Conservation (phyloP, 2,113 vertebrate genomes). For the Periophthalmus modestus region DNA sequence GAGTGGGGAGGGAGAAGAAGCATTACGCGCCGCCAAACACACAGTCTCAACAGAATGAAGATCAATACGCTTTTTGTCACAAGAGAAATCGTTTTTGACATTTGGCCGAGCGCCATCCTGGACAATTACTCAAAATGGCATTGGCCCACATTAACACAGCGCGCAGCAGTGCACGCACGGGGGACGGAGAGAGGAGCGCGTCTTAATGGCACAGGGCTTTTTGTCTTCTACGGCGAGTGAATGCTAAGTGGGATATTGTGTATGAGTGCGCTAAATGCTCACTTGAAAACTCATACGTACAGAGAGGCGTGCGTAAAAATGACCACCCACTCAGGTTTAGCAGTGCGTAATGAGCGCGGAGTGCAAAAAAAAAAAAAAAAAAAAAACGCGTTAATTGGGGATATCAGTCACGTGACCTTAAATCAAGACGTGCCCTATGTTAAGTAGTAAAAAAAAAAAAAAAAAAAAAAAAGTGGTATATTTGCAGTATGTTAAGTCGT, state of each 20-base stretch:
- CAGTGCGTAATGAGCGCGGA: slow-evolving; percentile 19
- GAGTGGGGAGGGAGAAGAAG: slow-evolving; percentile 57
- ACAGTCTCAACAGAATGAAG: slow-evolving; percentile 67
- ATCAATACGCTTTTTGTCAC: slow-evolving; percentile 71
- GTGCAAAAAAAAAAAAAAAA: too few relatives aligned
- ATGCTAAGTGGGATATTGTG: slow-evolving; percentile 25
- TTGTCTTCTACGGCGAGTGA: slow-evolving; percentile 41
- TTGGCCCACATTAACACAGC: slow-evolving; percentile 66
- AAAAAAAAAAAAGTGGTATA: not conserved
- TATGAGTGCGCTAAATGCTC: slow-evolving; percentile 22
- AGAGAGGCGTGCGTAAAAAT: slow-evolving; percentile 16
- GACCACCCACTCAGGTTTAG: slow-evolving; percentile 21
- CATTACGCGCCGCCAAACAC: slow-evolving; percentile 53
- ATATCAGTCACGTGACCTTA: slow-evolving; percentile 12
- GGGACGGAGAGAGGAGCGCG: slow-evolving; percentile 25
- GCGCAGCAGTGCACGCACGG: slow-evolving; percentile 34
- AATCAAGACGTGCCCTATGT: not conserved
- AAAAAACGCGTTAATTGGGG: slow-evolving; percentile 5
- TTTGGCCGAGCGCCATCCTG: slow-evolving; percentile 70
- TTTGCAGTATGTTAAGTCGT: not conserved
- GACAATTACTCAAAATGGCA: slow-evolving; percentile 74
- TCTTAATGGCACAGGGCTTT: slow-evolving; percentile 43
- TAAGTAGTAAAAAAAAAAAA: too few relatives aligned
- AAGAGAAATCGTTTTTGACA: slow-evolving; percentile 80
- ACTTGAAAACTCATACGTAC: not conserved